Evolutionary conservation across 2,797 vertebrate genomes (phyloP).

Genomic region (Choloepus didactylus): DNA sequence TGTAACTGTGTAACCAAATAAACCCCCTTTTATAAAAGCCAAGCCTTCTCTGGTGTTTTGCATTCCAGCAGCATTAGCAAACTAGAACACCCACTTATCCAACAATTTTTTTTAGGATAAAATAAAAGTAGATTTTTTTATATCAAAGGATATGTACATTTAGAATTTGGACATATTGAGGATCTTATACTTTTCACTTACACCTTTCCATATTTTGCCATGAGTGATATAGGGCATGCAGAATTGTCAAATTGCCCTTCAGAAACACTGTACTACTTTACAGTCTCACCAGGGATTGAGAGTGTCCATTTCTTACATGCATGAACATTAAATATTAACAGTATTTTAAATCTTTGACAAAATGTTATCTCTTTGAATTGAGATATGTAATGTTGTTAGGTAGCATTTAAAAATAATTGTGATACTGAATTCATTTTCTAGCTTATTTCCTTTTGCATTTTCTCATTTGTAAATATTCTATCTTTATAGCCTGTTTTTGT

Average conservation of each 20-base stretch:
- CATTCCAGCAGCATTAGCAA: too few relatives aligned
- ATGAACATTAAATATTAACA: not conserved
- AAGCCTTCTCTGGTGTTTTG: too few relatives aligned
- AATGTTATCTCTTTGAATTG: not conserved
- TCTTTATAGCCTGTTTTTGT: conserved; percentile 7
- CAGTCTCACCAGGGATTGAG: not conserved
- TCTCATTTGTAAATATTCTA: conserved; percentile 55
- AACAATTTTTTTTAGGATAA: conserved; percentile 49
- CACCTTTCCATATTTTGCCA: not conserved
- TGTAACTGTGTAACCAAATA: too few relatives aligned
- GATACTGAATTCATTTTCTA: conserved; percentile 31
- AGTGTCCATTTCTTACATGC: not conserved
- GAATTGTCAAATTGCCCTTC: not conserved
- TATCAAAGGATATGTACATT: not conserved
- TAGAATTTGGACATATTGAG: not conserved
- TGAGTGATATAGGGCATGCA: not conserved
- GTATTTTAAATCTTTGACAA: conserved; percentile 39
- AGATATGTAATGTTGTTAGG: not conserved
- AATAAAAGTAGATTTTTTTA: not conserved
- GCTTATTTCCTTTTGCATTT: conserved; percentile 34
- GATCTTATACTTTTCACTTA: conserved; percentile 3
- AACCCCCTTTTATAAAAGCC: too few relatives aligned
- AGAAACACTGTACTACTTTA: not conserved
- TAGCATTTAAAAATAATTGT: conserved; percentile 36
- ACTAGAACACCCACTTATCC: not conserved